Evolutionary conservation across 2,888 invertebrate genomes (phyloP).

Genomic region (Lycia hirtaria): DNA sequence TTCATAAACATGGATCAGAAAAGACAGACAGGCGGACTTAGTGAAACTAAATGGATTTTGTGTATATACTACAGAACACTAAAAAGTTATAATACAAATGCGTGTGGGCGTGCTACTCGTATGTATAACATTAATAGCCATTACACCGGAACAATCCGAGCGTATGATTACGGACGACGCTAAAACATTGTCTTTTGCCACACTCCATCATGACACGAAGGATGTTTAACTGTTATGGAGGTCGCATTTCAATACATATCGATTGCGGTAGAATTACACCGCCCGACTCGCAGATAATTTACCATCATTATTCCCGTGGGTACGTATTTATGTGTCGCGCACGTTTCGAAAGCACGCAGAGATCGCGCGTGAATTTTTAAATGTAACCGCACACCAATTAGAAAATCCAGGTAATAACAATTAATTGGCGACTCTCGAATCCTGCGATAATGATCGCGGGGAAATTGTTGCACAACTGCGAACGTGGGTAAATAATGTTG

Average conservation of each 20-base stretch:
- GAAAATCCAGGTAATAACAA: conserved; percentile 47
- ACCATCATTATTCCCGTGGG: conserved; percentile 63
- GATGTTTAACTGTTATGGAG: conserved; percentile 60
- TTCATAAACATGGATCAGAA: too few relatives aligned
- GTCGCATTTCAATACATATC: conserved; percentile 59
- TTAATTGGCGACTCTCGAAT: conserved; percentile 43
- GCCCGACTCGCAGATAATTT: conserved; percentile 66
- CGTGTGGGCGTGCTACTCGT: not conserved
- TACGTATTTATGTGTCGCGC: conserved; percentile 56
- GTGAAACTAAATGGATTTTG: too few relatives aligned
- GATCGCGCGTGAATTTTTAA: conserved; percentile 43
- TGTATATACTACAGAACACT: too few relatives aligned
- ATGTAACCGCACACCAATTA: conserved; percentile 45
- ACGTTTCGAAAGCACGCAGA: conserved; percentile 48
- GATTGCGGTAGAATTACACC: conserved; percentile 68
- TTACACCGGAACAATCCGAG: conserved; percentile 14
- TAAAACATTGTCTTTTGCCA: conserved; percentile 52
- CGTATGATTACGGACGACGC: conserved; percentile 13
- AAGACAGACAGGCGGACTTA: too few relatives aligned
- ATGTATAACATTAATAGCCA: conserved; percentile 5
- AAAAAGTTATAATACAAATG: not conserved
- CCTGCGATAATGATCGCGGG: conserved; percentile 39
- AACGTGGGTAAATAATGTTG: too few relatives aligned
- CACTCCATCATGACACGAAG: conserved; percentile 48
- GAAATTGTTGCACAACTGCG: conserved; percentile 36